Evolutionary conservation across 2,888 invertebrate genomes (phyloP).

Genomic region (Orthosia cruda): DNA sequence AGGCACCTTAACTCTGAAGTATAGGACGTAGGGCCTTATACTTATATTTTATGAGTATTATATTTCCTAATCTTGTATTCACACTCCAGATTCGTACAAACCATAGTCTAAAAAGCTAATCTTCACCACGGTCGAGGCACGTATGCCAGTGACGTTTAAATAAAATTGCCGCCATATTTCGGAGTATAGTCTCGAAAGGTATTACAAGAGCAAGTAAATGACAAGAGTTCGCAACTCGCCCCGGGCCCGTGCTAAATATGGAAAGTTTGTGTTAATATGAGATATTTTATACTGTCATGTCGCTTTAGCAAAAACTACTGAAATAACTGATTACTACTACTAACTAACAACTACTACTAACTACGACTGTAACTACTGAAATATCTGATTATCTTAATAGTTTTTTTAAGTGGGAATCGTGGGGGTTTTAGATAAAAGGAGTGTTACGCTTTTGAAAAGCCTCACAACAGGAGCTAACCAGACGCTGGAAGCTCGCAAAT

Average conservation of each 20-base stretch:
- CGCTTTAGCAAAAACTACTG: slow-evolving; percentile 55
- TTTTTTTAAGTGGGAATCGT: slow-evolving; percentile 41
- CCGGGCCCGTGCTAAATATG: slow-evolving; percentile 76
- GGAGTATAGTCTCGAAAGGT: slow-evolving; percentile 72
- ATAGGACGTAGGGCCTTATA: background rate
- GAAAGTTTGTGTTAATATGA: slow-evolving; percentile 79
- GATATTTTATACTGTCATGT: slow-evolving; percentile 73
- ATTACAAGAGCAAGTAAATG: slow-evolving; percentile 73
- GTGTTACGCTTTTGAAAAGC: slow-evolving; percentile 10
- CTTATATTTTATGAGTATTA: too few relatives aligned
- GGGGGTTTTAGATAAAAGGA: slow-evolving; percentile 66
- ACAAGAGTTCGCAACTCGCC: slow-evolving; percentile 72
- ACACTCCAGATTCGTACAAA: background rate
- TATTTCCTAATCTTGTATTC: background rate
- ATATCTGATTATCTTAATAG: slow-evolving; percentile 56
- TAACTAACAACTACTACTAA: too few relatives aligned
- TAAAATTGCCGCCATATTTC: slow-evolving; percentile 74
- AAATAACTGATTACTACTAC: slow-evolving; percentile 52
- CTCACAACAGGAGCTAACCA: background rate
- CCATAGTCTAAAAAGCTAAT: slow-evolving; percentile 33
- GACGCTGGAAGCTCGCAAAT: slow-evolving; percentile 70
- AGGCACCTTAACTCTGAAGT: too few relatives aligned
- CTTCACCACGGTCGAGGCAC: slow-evolving; percentile 43
- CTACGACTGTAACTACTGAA: slow-evolving; percentile 34
- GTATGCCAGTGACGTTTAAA: slow-evolving; percentile 72